Base-by-base conservation (phyloP, 1,140 invertebrate species). In the Drosophila watanabei region DNA sequence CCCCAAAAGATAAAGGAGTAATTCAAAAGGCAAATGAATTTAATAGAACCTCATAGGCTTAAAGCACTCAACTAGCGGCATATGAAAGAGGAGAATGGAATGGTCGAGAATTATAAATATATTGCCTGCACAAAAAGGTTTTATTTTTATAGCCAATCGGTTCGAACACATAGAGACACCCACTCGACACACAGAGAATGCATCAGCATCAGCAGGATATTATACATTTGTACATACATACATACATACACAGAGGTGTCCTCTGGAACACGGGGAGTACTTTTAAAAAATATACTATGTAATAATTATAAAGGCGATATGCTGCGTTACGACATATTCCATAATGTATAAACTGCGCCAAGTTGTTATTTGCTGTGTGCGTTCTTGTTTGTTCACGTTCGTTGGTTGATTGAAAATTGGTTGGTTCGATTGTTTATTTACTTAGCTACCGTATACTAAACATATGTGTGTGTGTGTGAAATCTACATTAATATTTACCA, bases 31-130 rank as follows among this genome's bases (percentile, higher is more conserved):
- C 59, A 65, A 60, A 75, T 76, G 75, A 78, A 86, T 80, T 82
- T 80, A 82, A 80, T 68, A 59, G 60, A 82, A 90, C 82, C 86
- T 90, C 87, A 91, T 91, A 90, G 79, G 87, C 82, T 90, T 82
- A 75, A 82, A 80, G 72, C 72, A 63, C 46, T 30, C 51, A 69
- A 45, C 57, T 37, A 41, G 61, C 76, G 49, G 54, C 66, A 61
- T 54, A 59, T 69, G 56, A 46, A 30, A 39, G n/a, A n/a, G 32
- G 60, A 43, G 41, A 18, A 64, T 75, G 30, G 39, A 48, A 70
- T 70, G 49, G 61, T 45, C 54, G 30, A 33, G 37, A 48, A 63
- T 71, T 79, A 52, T 62, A 72, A 54, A 51, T 51, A 49, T 59
- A 71, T 80, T 76, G 83, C 83, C 61, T 76, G 82, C 69, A 68